Conservation (phyloP, 2,888 invertebrate genomes). For the Rhamphomyia laevipes region DNA sequence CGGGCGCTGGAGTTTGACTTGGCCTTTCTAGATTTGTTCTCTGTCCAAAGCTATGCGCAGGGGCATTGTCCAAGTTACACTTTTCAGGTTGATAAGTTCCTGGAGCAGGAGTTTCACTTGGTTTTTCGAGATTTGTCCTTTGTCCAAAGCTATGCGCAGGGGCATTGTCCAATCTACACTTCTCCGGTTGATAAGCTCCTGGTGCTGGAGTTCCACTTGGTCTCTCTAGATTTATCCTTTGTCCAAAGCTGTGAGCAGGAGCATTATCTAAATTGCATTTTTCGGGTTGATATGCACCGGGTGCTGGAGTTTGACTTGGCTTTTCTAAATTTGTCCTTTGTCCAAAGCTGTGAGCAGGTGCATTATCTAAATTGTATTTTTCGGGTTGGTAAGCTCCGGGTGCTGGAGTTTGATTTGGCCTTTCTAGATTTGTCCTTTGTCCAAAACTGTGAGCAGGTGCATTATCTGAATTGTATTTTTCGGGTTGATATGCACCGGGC, state of each 20-base stretch:
- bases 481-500: constrained; percentile 42
- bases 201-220: constrained; percentile 28
- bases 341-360: constrained; percentile 39
- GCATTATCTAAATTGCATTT: constrained; percentile 38
- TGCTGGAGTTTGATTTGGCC: constrained; percentile 40
- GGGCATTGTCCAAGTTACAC: constrained; percentile 40
- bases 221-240: constrained; percentile 32
- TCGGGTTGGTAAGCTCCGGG: constrained; percentile 48
- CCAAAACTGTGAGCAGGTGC: constrained; percentile 43
- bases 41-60: constrained; percentile 38
- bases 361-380: constrained; percentile 25
- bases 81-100: constrained; percentile 44
- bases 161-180: constrained; percentile 21
- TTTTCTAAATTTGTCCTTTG: constrained; percentile 37
- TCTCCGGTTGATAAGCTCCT: constrained; percentile 14
- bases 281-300: constrained; percentile 49
- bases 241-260: constrained; percentile 43
- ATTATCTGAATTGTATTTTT: constrained; percentile 38
- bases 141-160: constrained; percentile 48
- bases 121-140: constrained; percentile 41
- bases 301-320: constrained; percentile 43
- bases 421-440: constrained; percentile 31
- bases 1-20: constrained; percentile 40
- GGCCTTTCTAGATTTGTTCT: constrained; percentile 35
- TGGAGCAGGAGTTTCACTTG: constrained; percentile 38